Conservation (phyloP, 2,113 vertebrate genomes). For the Tiliqua scincoides region DNA sequence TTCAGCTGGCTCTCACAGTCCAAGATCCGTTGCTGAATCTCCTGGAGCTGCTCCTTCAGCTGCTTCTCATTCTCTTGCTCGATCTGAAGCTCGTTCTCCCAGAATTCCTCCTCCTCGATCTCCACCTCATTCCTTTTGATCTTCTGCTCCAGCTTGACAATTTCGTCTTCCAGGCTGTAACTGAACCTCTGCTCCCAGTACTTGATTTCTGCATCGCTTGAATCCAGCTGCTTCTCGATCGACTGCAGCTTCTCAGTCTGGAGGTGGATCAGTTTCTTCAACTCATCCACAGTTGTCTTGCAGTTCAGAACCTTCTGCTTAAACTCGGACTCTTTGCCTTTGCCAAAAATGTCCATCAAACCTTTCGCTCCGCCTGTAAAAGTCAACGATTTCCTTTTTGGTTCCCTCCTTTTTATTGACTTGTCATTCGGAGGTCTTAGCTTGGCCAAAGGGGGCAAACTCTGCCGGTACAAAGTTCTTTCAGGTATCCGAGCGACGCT, state of each 20-base stretch:
- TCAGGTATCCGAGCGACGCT: constrained; percentile 87
- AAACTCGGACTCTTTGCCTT: constrained; percentile 81
- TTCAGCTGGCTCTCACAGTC: constrained; percentile 87
- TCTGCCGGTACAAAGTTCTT: constrained; percentile 92
- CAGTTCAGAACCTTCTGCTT: constrained; percentile 84
- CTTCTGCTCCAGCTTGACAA: constrained; percentile 88
- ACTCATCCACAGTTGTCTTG: constrained; percentile 81
- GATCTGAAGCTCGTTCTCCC: constrained; percentile 96
- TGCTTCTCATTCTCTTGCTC: constrained; percentile 96
- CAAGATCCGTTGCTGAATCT: constrained; percentile 84
- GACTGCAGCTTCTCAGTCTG: constrained; percentile 90
- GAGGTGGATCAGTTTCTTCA: constrained; percentile 87
- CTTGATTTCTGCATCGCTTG: constrained; percentile 85
- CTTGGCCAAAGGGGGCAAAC: constrained; percentile 92
- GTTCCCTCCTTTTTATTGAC: constrained; percentile 89
- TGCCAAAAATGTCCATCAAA: constrained; percentile 91
- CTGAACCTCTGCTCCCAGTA: constrained; percentile 84
- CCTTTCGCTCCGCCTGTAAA: constrained; percentile 93
- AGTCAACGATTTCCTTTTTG: constrained; percentile 94
- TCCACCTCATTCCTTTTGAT: constrained; percentile 92
- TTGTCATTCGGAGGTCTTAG: constrained; percentile 86
- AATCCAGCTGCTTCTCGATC: constrained; percentile 87
- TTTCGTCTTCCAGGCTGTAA: constrained; percentile 84
- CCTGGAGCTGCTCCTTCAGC: constrained; percentile 91
- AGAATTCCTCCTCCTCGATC: constrained; percentile 97